phyloP scores from a whole-genome alignment of 1,140 invertebrate genomes.

The Brachionus angularis region DNA sequence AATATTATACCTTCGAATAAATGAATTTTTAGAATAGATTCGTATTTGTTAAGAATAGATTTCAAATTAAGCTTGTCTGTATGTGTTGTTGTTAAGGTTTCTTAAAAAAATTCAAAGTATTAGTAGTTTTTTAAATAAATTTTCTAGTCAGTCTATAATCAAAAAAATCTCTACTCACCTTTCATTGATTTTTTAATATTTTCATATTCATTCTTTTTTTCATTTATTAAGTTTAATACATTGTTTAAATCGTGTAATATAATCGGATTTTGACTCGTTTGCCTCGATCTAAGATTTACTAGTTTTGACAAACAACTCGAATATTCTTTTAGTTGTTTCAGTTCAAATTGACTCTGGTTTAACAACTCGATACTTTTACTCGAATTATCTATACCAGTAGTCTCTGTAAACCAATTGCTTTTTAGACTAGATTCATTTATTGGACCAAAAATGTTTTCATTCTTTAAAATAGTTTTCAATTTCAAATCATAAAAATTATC shows the following conservation, averaged over 20 bases:
- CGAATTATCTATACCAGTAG: background rate
- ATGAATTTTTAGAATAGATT: background rate
- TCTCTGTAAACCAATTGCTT: no score
- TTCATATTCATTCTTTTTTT: conserved; percentile 28
- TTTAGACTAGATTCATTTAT: background rate
- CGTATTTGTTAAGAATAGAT: background rate
- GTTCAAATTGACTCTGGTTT: conserved; percentile 5
- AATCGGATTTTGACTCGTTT: background rate
- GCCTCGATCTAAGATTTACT: background rate
- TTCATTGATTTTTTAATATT: background rate
- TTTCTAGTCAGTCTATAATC: background rate
- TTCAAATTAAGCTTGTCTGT: background rate
- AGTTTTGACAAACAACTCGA: background rate
- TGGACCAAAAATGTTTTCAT: background rate
- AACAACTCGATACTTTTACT: background rate
- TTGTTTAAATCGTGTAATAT: background rate
- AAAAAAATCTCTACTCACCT: no score
- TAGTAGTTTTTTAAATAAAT: background rate
- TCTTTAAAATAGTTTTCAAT: background rate
- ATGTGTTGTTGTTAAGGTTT: background rate
- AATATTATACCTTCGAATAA: conserved; percentile 26
- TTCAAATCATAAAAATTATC: conserved; percentile 19
- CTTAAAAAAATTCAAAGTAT: conserved; percentile 3
- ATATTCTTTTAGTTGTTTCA: conserved; percentile 8
- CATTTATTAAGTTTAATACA: background rate